phyloP scores from a whole-genome alignment of 2,888 invertebrate species.

The Eilema griseolum region DNA sequence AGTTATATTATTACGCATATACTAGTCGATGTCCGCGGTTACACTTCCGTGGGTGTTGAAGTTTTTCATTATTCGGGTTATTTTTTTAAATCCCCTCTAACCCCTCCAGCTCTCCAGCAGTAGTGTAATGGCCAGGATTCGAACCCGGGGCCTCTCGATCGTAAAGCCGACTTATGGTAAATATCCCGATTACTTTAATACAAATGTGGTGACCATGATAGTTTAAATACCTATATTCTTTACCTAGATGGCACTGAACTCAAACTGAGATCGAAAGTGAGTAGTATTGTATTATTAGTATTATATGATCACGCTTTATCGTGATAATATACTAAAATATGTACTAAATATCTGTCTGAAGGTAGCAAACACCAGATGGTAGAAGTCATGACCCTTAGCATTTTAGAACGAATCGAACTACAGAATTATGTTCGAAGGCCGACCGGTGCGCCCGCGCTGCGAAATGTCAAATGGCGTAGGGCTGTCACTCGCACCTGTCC shows the following conservation, averaged over 20 bases:
- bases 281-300: not conserved
- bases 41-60: no score
- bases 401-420: constrained; percentile 47
- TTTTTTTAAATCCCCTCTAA: no score
- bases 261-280: constrained; percentile 3
- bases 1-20: no score
- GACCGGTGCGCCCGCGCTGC: constrained; percentile 51
- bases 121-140: no score
- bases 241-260: not conserved
- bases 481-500: constrained; percentile 24
- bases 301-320: constrained; percentile 9
- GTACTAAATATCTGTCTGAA: constrained; percentile 25
- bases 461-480: constrained; percentile 56
- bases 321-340: constrained; percentile 17
- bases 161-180: no score
- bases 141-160: no score
- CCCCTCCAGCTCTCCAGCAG: no score
- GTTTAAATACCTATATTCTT: no score
- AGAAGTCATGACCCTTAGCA: constrained; percentile 53
- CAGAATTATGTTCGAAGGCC: constrained; percentile 55
- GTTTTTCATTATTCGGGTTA: no score
- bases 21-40: no score
- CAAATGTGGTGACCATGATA: no score
- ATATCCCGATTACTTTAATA: no score
- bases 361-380: constrained; percentile 43